Base-by-base conservation (phyloP, 1,140 invertebrate genomes). In the Hestina assimilis region DNA sequence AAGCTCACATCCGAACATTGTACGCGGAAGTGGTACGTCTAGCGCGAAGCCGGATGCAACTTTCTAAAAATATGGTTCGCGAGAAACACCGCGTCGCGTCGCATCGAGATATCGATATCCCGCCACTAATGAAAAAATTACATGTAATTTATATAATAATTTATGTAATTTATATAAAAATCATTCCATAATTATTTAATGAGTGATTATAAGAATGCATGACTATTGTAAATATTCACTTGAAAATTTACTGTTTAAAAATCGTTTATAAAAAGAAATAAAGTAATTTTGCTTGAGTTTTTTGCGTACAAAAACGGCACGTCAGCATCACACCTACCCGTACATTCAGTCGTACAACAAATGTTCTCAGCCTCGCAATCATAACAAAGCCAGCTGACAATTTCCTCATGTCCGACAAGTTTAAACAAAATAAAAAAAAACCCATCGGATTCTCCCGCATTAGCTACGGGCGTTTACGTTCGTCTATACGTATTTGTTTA, bases 31-130 rank as follows among this genome's bases (percentile, higher is more conserved):
- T 73, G 66, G 51, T 63, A 69, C 66, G 67, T 56, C 71, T 74
- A 64, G 63, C 48, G 57, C 65, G 68, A 63, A 81, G 71, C 79
- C 83, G 83, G 83, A 85, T 85, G 75, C 72, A 47, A 83, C 83
- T 87, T 87, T 87, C 83, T 87, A 87, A 87, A 87, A 83, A 83
- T 79, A 78, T 75, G 63, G 71, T 66, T 56, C 63, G 68, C 75
- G 71, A 67, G 40, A 65, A 60, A 62, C 51, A 61, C 59, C 57
- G 53, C 53, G 43, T 20, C 23, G 20, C 15, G 4, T 59, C 29
- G 42, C 33, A 21, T 56, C 31, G 41, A 45, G 53, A 52, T 46
- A 46, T 20, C 42, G 38, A 58, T 54, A 63, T 26, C 41, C 15
- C 38, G 20, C 33, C 9, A 38, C 19, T 38, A 3, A 38, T 38